phyloP scores from a whole-genome alignment of 2,797 vertebrate genomes.

The Tokudaia muenninki region DNA sequence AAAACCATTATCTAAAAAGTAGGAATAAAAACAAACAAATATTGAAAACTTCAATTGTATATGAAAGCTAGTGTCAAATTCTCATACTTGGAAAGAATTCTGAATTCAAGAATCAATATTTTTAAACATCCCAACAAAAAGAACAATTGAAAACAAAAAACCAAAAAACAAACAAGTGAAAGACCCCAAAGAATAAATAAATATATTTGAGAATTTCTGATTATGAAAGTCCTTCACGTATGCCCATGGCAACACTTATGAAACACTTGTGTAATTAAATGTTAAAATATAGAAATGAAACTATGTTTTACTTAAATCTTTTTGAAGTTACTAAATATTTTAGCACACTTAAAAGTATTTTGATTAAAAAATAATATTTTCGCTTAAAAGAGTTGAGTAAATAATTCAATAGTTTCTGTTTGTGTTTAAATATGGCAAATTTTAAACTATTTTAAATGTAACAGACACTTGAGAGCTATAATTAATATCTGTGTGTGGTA shows the following conservation, averaged over 20 bases:
- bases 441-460: neutral
- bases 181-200: neutral
- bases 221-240: neutral
- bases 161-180: neutral
- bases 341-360: neutral
- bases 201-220: neutral
- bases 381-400: neutral
- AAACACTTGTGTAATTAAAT: neutral
- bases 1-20: neutral
- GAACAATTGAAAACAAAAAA: neutral
- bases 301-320: neutral
- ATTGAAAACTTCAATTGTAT: neutral
- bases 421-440: neutral
- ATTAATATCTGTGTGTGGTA: neutral
- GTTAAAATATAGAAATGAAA: neutral
- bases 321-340: neutral
- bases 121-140: neutral
- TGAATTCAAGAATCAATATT: neutral
- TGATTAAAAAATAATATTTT: neutral
- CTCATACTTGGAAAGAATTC: neutral
- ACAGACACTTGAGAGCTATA: neutral
- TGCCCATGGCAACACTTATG: neutral
- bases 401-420: neutral
- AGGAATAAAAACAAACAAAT: neutral
- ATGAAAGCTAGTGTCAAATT: neutral